Base-by-base conservation (phyloP, 2,888 invertebrate species). In the Xylota sylvarum region DNA sequence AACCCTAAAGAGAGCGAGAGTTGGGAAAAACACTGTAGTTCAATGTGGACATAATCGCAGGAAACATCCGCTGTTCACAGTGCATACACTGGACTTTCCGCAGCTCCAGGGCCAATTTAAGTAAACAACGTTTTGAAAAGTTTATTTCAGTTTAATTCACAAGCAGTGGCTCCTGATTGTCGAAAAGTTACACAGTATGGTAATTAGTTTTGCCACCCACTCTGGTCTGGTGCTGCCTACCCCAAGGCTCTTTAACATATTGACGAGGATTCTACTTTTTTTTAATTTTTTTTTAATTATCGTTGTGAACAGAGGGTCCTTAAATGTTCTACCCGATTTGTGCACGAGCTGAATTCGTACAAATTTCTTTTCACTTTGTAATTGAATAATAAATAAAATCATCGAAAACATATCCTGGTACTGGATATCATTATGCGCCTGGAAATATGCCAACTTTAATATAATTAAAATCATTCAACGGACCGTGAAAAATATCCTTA, bases 361-460 rank as follows among this genome's bases (percentile, higher is more conserved):
- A 52, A 70, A 76, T 76, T 50, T 10, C n/a, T 19, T 48, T 64
- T 74, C 80, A 17, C 32, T 35, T 5, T 67, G 52, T 73, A 77
- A 86, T 86, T 73, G 65, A 86, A 86, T 86, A 82, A 86, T 86
- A 67, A 82, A 86, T 77, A 72, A 62, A 77, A 82, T 86, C 73
- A 86, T 82, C 55, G 86, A 62, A 73, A 67, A 77, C 81, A 77
- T 73, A 76, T 86, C 76, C 76, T 60, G 58, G 77, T 86, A 70
- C 76, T 60, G 58, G 77, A 72, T 86, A 86, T 82, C 77, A 86
- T 86, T 77, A 77, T 77, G 77, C 43, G 55, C 72, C 72, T 81
- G 86, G 82, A 77, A 82, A 77, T 86, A 55, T 82, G 77, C 86
- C 77, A 82, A 69, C 82, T 72, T 86, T 82, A 77, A 86, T 82